Evolutionary conservation across 2,797 vertebrate genomes (phyloP), one percentile per base, ranked within the genome.

Genomic region (Oryzias dopingdopingensis): DNA sequence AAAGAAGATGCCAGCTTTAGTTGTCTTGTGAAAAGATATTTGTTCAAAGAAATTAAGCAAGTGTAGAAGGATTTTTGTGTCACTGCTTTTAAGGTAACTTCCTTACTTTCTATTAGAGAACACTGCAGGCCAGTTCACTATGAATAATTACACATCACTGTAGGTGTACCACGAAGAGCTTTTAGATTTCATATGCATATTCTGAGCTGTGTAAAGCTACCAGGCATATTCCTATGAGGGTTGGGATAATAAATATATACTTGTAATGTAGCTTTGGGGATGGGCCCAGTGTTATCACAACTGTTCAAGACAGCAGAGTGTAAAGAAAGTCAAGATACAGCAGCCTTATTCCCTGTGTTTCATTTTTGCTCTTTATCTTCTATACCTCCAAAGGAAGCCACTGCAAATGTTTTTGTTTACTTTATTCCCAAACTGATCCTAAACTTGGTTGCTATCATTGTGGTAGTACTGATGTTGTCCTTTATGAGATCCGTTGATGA

Each of bases 401-500:
- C 81, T 67, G 74, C 73, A 63, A 26, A 45, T 13, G 64, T 78
- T 68, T 57, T 46, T 56, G 54, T 66, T 68, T 69, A 61, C 42
- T 49, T 41, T 37, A 37, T 37, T 74, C 42, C 32, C 65, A 51
- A 69, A 77, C 67, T 70, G 40, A 62, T 62, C 65, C 64, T 8
- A 15, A 70, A 59, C 69, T 62, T 67, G 47, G 70, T 75, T 66
- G 70, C 78, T 83, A 72, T 82, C 74, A 58, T 79, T 82, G 82
- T 86, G 83, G 61, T 77, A 78, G 82, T 83, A 63, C 54, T 14
- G 1, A 17, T 70, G 74, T 81, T 70, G 68, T 80, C 58, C 63
- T 82, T 67, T 80, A 82, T 83, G 72, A 71, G 81, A 84, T 77
- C 76, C 26, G 59, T 80, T 82, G 81, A 82, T 86, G 81, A 85